A percentile compares a stretch with the other conserved stretches of the same genome.
These are phyloP conservation scores for Anthophora plumipes DNA, from an alignment of 2,888 invertebrate species.

Conservation along the genomic window DNA sequence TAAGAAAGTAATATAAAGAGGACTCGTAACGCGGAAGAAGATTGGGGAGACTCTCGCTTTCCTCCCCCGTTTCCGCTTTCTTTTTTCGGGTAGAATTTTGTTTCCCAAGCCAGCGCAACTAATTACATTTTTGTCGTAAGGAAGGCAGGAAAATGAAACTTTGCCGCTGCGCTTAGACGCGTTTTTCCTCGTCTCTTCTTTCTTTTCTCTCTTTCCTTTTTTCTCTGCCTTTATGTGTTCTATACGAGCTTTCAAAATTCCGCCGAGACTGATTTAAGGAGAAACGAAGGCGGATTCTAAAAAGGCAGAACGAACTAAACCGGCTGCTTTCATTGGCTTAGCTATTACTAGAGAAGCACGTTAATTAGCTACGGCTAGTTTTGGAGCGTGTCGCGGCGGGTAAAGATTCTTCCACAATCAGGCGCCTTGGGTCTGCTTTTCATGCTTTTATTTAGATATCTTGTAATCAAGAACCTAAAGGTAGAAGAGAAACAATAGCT, in stretches of 20 bases:
- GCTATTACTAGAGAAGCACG: neutral
- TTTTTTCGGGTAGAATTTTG: conserved; percentile 41
- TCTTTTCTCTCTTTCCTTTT: neutral
- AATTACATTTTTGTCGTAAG: conserved; percentile 60
- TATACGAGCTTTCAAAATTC: conserved; percentile 14
- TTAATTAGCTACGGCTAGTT: conserved; percentile 26
- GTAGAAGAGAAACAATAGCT: neutral
- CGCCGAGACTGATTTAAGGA: conserved; percentile 8
- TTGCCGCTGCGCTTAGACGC: neutral
- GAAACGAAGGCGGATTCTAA: too few species aligned
- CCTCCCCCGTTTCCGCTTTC: neutral
- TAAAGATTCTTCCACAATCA: conserved; percentile 3
- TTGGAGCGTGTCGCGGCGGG: neutral
- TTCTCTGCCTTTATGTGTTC: neutral
- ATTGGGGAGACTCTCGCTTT: conserved; percentile 31
- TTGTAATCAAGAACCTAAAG: neutral
- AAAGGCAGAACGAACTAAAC: conserved; percentile 17
- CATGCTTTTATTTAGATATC: neutral
- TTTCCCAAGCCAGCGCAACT: conserved; percentile 51
- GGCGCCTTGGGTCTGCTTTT: neutral
- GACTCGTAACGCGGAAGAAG: conserved; percentile 33
- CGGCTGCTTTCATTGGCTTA: neutral
- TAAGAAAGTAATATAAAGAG: conserved; percentile 51
- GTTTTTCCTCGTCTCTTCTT: neutral
- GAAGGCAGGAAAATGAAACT: conserved; percentile 43